Evolutionary conservation across 2,797 vertebrate genomes (phyloP).

Genomic region (Spinus pinus): DNA sequence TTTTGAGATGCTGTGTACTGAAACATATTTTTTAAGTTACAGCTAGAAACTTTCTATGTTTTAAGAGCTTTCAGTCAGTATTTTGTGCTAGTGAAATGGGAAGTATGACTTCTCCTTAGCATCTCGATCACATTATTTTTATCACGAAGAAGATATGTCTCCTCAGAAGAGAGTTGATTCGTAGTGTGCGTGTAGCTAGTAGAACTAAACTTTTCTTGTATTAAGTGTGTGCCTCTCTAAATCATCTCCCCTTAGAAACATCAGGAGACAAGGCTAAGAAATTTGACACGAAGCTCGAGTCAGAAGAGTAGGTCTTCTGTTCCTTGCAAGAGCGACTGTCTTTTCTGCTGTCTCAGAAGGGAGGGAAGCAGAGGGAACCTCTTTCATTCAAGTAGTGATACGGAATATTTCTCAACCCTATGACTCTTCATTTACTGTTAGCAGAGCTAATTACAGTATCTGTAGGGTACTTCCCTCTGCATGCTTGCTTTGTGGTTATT

Average conservation of each 20-base stretch:
- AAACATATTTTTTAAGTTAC: neutral
- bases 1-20: neutral
- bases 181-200: neutral
- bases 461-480: neutral
- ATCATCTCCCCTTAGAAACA: neutral
- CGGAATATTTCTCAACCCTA: neutral
- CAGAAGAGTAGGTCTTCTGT: constrained; percentile 1
- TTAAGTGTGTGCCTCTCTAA: neutral
- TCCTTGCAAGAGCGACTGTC: neutral
- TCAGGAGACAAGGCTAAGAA: neutral
- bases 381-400: neutral
- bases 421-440: constrained; percentile 12
- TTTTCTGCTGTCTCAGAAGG: neutral
- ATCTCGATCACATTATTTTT: neutral
- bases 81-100: neutral
- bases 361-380: neutral
- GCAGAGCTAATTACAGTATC: neutral
- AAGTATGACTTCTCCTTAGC: rapidly evolving
- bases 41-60: neutral
- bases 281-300: rapidly evolving
- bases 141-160: neutral
- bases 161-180: neutral
- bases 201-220: neutral
- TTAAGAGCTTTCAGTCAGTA: neutral
- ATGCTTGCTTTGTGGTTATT: constrained; percentile 13